phyloP scores from a whole-genome alignment of 2,888 invertebrate species.

The Troglohyphantes excavatus region DNA sequence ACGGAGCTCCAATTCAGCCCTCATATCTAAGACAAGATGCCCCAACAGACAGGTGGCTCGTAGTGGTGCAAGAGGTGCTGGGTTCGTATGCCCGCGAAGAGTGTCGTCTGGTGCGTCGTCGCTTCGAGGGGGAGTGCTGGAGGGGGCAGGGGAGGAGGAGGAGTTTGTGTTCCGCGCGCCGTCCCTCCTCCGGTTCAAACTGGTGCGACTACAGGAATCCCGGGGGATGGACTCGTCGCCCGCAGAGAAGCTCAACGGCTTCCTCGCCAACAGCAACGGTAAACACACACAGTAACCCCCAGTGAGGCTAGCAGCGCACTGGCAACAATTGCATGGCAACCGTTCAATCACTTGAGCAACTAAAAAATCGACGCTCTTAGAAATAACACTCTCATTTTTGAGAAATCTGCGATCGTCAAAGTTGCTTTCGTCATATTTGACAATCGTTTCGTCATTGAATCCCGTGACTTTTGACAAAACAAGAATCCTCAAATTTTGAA shows the following conservation, averaged over 20 bases:
- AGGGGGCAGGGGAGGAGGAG: conserved; percentile 33
- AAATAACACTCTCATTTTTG: too few relatives aligned
- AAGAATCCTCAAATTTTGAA: too few relatives aligned
- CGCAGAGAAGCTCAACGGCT: conserved; percentile 75
- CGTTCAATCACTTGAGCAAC: too few relatives aligned
- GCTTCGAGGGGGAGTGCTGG: conserved; percentile 19
- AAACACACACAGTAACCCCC: background rate
- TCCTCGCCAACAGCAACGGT: conserved; percentile 66
- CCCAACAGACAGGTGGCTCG: background rate
- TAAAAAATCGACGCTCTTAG: too few relatives aligned
- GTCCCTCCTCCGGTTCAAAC: conserved; percentile 70
- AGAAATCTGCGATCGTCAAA: too few relatives aligned
- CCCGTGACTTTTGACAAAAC: too few relatives aligned
- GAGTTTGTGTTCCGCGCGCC: conserved; percentile 56
- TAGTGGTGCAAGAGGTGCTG: conserved; percentile 19
- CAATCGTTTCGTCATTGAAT: too few relatives aligned
- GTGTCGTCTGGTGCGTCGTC: conserved; percentile 40
- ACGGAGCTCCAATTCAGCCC: too few relatives aligned
- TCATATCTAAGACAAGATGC: too few relatives aligned
- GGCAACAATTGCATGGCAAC: background rate
- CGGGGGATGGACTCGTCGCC: conserved; percentile 72
- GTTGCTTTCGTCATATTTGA: too few relatives aligned
- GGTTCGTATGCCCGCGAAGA: conserved; percentile 26
- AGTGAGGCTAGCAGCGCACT: too few relatives aligned
- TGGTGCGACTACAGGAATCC: conserved; percentile 76